Evolutionary conservation across 2,113 vertebrate genomes (phyloP).

Genomic region (Limnothrissa miodon): DNA sequence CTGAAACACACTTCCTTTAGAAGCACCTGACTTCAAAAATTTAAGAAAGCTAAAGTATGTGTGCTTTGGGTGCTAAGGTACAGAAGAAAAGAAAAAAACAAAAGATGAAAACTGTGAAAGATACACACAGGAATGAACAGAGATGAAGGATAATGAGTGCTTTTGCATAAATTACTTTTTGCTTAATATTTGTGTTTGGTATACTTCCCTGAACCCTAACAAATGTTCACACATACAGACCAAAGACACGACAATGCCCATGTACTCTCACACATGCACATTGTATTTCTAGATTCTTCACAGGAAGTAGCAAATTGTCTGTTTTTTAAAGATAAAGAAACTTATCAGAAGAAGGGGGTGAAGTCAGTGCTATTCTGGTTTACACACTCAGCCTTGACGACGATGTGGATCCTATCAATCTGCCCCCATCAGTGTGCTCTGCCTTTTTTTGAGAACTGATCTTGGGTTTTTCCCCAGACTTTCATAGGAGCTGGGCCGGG

Average conservation of each 20-base stretch:
- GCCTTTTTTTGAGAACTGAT: neutral
- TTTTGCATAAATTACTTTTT: too few relatives aligned
- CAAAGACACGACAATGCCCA: neutral
- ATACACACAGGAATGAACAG: too few relatives aligned
- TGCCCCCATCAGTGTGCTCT: neutral
- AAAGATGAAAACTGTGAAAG: neutral
- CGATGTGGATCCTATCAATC: neutral
- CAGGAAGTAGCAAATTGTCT: neutral
- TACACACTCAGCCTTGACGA: neutral
- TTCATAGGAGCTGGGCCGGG: neutral
- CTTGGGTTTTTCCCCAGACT: neutral
- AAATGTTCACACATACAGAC: neutral
- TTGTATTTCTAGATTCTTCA: neutral
- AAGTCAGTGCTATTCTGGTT: conserved; percentile 4
- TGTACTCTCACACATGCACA: neutral
- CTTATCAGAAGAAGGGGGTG: neutral
- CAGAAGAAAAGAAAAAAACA: neutral
- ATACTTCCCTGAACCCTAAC: neutral
- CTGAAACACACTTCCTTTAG: neutral
- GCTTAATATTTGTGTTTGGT: too few relatives aligned
- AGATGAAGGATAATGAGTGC: too few relatives aligned
- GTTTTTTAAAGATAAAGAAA: neutral
- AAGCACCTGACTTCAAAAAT: neutral
- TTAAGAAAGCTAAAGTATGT: neutral
- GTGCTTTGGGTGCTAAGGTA: too few relatives aligned